These are phyloP conservation scores for Pelobates fuscus DNA, from an alignment of 2,113 vertebrate species.

Conservation along the genomic window DNA sequence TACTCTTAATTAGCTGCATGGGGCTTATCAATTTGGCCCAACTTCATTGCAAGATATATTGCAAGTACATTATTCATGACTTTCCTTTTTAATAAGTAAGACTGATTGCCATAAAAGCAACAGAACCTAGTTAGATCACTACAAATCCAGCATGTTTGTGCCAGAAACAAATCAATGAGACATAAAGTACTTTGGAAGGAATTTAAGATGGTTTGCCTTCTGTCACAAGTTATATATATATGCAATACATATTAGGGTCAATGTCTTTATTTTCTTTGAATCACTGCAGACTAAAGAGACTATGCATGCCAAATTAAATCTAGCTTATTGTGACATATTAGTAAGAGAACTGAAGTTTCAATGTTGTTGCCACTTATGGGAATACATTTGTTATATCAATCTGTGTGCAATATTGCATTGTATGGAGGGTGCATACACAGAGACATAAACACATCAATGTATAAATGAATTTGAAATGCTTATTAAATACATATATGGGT, in stretches of 20 bases:
- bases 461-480: too few relatives aligned
- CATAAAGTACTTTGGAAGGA: neutral
- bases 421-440: too few relatives aligned
- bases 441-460: too few relatives aligned
- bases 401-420: too few relatives aligned
- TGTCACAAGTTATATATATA: neutral
- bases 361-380: neutral
- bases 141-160: neutral
- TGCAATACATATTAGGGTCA: neutral
- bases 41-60: too few relatives aligned
- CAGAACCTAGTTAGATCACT: neutral
- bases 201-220: neutral
- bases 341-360: neutral
- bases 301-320: conserved; percentile 1
- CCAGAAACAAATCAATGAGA: conserved; percentile 5
- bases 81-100: too few relatives aligned
- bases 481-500: too few relatives aligned
- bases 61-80: too few relatives aligned
- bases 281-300: conserved; percentile 12
- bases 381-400: too few relatives aligned
- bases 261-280: neutral
- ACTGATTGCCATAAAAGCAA: too few relatives aligned
- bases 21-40: too few relatives aligned
- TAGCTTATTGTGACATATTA: neutral
- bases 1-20: too few relatives aligned